Evolutionary conservation across 2,888 invertebrate genomes (phyloP).

Genomic region (Diloba caeruleocephala): DNA sequence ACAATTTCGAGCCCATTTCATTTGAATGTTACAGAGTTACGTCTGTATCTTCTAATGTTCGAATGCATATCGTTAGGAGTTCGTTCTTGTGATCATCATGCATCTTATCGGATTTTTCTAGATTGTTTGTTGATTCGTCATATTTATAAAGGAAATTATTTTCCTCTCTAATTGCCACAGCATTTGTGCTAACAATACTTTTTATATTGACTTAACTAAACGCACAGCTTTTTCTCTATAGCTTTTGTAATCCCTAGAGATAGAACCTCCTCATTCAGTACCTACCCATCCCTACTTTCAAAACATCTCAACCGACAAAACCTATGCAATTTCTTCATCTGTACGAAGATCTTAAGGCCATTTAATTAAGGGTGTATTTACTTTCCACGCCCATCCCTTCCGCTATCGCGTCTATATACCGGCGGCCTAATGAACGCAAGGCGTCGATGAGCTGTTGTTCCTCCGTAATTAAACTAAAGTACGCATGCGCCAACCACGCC

Average conservation of each 20-base stretch:
- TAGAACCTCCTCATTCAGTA: constrained; percentile 20
- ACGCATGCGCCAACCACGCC: constrained; percentile 87
- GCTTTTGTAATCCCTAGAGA: constrained; percentile 24
- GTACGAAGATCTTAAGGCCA: constrained; percentile 45
- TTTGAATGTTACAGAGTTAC: constrained; percentile 78
- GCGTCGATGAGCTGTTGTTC: constrained; percentile 85
- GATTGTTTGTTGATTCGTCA: not conserved
- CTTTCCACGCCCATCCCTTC: constrained; percentile 50
- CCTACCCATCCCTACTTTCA: not conserved
- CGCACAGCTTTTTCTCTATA: not conserved
- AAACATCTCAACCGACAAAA: constrained; percentile 16
- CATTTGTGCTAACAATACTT: too few species aligned
- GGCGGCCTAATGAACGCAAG: constrained; percentile 81
- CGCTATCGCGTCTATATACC: constrained; percentile 59
- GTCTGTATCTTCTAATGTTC: constrained; percentile 68
- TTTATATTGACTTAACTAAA: not conserved
- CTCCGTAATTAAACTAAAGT: constrained; percentile 79
- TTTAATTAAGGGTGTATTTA: constrained; percentile 61
- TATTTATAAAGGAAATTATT: not conserved
- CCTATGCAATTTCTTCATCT: constrained; percentile 7
- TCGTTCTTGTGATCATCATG: constrained; percentile 33
- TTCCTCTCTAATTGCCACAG: not conserved
- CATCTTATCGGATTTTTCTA: constrained; percentile 16
- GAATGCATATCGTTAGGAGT: constrained; percentile 46
- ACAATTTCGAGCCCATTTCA: constrained; percentile 85